A percentile compares a stretch with the other conserved stretches of the same genome.
Conservation (phyloP, 2,797 vertebrate species). For the Hyperoplus immaculatus region DNA sequence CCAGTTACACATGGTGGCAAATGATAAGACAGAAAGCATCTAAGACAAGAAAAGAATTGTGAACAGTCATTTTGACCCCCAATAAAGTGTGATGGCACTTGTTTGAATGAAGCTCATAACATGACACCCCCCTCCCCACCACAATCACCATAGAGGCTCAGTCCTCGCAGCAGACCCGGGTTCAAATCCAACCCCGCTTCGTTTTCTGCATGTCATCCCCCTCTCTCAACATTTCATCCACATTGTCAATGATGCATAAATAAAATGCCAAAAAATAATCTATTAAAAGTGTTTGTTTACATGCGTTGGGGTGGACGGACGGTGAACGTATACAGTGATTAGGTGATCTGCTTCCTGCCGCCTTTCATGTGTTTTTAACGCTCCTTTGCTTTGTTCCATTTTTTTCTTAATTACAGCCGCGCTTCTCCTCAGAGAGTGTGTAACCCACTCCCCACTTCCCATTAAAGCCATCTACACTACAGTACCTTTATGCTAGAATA, state of each 20-base stretch:
- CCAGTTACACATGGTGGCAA: neutral
- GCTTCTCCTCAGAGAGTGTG: slow-evolving; percentile 82
- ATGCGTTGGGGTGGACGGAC: slow-evolving; percentile 35
- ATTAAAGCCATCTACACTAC: slow-evolving; percentile 68
- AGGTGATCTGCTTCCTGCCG: slow-evolving; percentile 75
- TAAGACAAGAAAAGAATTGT: neutral
- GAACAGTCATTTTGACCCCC: neutral
- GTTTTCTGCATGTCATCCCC: too few relatives aligned
- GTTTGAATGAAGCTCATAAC: too few relatives aligned
- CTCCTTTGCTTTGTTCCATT: slow-evolving; percentile 84
- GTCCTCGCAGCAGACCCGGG: too few relatives aligned
- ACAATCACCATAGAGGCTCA: too few relatives aligned
- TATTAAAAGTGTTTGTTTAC: slow-evolving; percentile 34
- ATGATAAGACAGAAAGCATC: neutral
- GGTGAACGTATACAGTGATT: slow-evolving; percentile 70
- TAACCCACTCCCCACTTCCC: slow-evolving; percentile 75
- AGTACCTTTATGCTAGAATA: slow-evolving; percentile 75
- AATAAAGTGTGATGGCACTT: too few relatives aligned
- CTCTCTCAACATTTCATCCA: too few relatives aligned
- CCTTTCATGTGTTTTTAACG: slow-evolving; percentile 85
- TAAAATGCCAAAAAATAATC: too few relatives aligned
- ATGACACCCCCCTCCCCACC: too few relatives aligned
- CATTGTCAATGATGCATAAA: too few relatives aligned
- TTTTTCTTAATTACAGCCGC: slow-evolving; percentile 85
- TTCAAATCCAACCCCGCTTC: too few relatives aligned